phyloP scores from a whole-genome alignment of 2,797 vertebrate genomes.

The Ispidina picta region DNA sequence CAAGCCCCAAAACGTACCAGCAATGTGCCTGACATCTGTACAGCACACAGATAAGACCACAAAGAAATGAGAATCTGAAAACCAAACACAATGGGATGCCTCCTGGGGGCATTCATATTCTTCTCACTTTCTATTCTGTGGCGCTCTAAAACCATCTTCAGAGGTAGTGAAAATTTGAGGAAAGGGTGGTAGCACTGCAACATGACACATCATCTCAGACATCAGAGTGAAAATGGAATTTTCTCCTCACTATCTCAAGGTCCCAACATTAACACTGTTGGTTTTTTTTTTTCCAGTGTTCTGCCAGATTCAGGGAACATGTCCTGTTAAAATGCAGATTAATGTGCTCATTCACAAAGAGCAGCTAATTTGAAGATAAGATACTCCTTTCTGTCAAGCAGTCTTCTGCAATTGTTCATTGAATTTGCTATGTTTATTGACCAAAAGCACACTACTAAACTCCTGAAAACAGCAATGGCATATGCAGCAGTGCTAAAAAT shows the following conservation, averaged over 20 bases:
- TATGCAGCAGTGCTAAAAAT: neutral
- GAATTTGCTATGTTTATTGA: neutral
- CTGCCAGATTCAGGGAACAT: neutral
- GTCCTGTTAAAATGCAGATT: constrained; percentile 19
- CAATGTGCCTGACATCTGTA: neutral
- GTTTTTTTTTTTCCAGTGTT: neutral
- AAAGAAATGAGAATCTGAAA: constrained; percentile 15
- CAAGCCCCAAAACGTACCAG: neutral
- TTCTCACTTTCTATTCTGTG: neutral
- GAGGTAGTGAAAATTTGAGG: neutral
- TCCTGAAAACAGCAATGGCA: neutral
- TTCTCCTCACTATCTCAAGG: neutral
- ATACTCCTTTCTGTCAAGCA: neutral
- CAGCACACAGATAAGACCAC: neutral
- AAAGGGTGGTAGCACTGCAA: neutral
- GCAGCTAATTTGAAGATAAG: neutral
- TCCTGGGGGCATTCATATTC: neutral
- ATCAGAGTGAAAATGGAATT: neutral
- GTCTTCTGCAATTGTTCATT: neutral
- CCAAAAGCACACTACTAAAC: neutral
- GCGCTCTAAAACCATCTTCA: neutral
- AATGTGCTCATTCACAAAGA: neutral
- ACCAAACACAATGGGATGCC: neutral
- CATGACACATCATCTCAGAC: neutral
- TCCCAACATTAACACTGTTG: neutral